phyloP scores from a whole-genome alignment of 2,888 invertebrate species.

The Apamea monoglypha region DNA sequence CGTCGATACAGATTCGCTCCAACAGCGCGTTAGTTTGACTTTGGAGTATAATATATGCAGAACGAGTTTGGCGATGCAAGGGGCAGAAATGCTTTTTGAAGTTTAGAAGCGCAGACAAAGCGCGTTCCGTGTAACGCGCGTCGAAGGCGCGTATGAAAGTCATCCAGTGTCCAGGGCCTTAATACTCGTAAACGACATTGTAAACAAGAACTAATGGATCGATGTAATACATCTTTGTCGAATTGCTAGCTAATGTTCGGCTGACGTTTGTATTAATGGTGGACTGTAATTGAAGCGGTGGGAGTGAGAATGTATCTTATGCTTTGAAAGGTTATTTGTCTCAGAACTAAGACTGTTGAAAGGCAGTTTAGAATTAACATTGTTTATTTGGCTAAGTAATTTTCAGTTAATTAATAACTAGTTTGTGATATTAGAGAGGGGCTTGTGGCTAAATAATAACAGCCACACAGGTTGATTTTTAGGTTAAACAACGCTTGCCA shows the following conservation, averaged over 20 bases:
- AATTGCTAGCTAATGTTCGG: conserved; percentile 50
- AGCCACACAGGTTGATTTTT: neutral
- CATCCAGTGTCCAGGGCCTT: neutral
- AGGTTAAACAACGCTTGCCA: neutral
- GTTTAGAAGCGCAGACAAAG: neutral
- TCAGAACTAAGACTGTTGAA: neutral
- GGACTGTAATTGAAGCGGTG: conserved; percentile 30
- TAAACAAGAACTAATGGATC: conserved; percentile 55
- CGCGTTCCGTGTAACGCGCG: neutral
- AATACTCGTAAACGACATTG: conserved; percentile 43
- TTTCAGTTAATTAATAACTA: neutral
- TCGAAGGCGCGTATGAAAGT: too few species aligned
- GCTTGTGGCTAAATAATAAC: neutral
- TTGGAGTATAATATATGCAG: neutral
- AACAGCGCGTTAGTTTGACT: neutral
- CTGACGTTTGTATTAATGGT: conserved; percentile 52
- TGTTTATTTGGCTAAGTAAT: neutral
- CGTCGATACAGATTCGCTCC: neutral
- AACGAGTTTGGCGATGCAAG: neutral
- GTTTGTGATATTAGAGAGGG: neutral
- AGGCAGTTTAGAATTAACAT: neutral
- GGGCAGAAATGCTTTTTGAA: neutral
- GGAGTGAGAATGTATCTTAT: conserved; percentile 19
- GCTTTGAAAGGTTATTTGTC: conserved; percentile 24
- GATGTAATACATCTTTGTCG: conserved; percentile 58